Evolutionary conservation across 1,140 invertebrate genomes (phyloP).

Genomic region (Eulimnadia texana): DNA sequence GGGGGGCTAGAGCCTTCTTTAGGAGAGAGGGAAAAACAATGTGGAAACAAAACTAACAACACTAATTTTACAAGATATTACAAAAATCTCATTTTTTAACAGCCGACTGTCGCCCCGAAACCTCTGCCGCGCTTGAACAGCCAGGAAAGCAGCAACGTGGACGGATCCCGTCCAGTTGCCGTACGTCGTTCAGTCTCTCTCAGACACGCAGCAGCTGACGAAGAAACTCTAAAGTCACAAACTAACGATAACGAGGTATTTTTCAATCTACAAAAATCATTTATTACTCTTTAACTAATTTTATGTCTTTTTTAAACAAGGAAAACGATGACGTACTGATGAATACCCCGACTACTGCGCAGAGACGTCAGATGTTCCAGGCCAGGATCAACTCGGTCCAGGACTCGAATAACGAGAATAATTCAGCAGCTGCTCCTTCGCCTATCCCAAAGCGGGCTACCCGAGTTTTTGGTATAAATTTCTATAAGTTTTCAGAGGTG

Average conservation of each 20-base stretch:
- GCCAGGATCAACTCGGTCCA: slow-evolving; percentile 14
- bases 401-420: slow-evolving; percentile 26
- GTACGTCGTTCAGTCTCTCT: slow-evolving; percentile 9
- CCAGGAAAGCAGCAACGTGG: background rate
- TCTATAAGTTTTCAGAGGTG: no score
- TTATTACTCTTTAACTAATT: no score
- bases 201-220: background rate
- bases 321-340: slow-evolving; percentile 13
- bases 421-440: slow-evolving; percentile 28
- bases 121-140: background rate
- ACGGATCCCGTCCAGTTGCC: slow-evolving; percentile 2
- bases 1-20: no score
- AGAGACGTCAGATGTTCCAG: slow-evolving; percentile 15
- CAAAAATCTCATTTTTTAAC: background rate
- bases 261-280: no score
- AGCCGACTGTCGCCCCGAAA: background rate
- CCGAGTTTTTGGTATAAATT: slow-evolving; percentile 59
- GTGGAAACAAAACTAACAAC: no score
- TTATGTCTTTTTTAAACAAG: background rate
- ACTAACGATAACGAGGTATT: slow-evolving; percentile 5
- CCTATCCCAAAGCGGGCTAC: slow-evolving; percentile 59
- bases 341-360: slow-evolving; percentile 9
- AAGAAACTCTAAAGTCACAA: background rate
- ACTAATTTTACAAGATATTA: no score
- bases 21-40: no score